These are phyloP conservation scores for Sphaerodactylus townsendi DNA, from an alignment of 2,113 vertebrate genomes.

Conservation along the genomic window DNA sequence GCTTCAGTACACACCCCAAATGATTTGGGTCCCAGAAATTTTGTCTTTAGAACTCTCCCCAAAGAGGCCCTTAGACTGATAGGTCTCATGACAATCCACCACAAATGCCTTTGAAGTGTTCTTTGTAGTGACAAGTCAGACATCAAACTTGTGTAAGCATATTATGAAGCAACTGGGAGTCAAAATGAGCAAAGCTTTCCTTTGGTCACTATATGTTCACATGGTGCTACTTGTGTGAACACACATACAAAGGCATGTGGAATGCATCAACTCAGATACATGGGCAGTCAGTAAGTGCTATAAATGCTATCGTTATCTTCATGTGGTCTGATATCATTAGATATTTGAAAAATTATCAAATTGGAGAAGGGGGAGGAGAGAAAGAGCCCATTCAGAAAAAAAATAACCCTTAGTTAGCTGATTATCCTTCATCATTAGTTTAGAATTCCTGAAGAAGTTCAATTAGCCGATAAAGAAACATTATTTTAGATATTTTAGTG, in stretches of 20 bases:
- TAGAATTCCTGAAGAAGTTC: conserved; percentile 27
- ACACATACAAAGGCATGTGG: too few relatives aligned
- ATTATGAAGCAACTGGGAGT: neutral
- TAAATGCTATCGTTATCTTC: too few relatives aligned
- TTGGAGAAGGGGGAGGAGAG: neutral
- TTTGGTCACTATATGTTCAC: too few relatives aligned
- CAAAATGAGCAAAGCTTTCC: neutral
- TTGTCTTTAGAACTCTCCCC: too few relatives aligned
- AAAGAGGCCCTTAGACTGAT: too few relatives aligned
- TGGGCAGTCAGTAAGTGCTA: too few relatives aligned
- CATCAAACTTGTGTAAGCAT: neutral
- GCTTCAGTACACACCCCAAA: too few relatives aligned
- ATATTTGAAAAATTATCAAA: too few relatives aligned
- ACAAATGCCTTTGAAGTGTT: neutral
- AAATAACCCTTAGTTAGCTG: neutral
- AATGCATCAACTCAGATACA: too few relatives aligned
- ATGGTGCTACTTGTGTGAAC: too few relatives aligned
- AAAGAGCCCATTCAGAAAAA: neutral
- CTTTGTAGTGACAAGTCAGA: neutral
- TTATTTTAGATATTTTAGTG: conserved; percentile 30
- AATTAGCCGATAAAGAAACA: conserved; percentile 1
- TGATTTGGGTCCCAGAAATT: too few relatives aligned
- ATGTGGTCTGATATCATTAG: too few relatives aligned
- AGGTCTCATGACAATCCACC: neutral
- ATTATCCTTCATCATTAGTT: neutral